A percentile compares a stretch with the other conserved stretches of the same genome.
Conservation (phyloP, 2,888 invertebrate genomes). For the Epinotia bilunana region DNA sequence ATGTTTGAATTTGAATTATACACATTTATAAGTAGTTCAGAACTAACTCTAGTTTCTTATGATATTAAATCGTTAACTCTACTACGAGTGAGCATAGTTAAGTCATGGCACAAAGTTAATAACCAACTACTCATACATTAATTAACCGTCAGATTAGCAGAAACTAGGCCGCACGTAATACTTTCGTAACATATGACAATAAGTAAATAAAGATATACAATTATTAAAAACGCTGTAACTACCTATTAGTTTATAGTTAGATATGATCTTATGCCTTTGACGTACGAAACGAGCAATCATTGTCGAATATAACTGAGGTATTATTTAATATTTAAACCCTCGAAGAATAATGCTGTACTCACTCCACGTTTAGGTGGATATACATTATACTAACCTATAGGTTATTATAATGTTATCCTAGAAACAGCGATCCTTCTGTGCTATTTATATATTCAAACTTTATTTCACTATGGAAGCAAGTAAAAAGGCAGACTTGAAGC, state of each 20-base stretch:
- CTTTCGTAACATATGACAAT: constrained; percentile 38
- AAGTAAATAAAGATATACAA: constrained; percentile 24
- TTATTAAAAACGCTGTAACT: background rate
- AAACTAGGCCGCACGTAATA: constrained; percentile 37
- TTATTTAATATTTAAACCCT: background rate
- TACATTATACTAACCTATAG: too few species aligned
- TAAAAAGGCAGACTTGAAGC: too few species aligned
- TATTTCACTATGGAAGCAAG: too few species aligned
- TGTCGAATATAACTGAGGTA: background rate
- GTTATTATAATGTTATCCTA: too few species aligned
- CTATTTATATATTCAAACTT: too few species aligned
- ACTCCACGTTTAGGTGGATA: too few species aligned
- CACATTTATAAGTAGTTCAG: too few species aligned
- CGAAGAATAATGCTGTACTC: background rate
- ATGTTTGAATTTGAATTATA: too few species aligned
- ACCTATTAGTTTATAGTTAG: background rate
- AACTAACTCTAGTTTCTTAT: too few species aligned
- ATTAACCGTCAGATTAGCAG: constrained; percentile 27
- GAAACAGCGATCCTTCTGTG: too few species aligned
- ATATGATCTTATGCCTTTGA: background rate
- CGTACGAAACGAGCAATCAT: background rate
- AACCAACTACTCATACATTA: background rate
- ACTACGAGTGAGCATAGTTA: background rate
- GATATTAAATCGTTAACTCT: background rate
- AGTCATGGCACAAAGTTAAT: constrained; percentile 9